phyloP scores from a whole-genome alignment of 2,797 vertebrate species.

The Neosilurus hyrtlii region DNA sequence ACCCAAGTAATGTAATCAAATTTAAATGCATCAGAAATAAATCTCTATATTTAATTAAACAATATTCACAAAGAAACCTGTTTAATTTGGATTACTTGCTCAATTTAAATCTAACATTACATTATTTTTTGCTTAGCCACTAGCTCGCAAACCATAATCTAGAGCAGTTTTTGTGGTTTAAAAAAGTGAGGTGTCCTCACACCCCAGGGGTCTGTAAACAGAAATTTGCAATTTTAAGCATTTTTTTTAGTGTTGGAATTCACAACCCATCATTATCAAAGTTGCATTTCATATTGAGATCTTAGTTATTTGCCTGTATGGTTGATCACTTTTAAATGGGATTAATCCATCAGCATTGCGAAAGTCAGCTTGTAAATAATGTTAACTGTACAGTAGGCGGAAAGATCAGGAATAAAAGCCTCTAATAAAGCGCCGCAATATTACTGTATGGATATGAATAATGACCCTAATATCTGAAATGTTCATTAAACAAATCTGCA shows the following conservation, averaged over 20 bases:
- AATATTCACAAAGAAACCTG: not conserved
- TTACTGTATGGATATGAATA: not conserved
- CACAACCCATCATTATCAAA: not conserved
- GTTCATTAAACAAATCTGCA: not conserved
- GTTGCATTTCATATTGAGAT: not conserved
- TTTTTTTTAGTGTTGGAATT: not conserved
- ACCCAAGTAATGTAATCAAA: not conserved
- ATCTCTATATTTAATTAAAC: not conserved
- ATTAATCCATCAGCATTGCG: not conserved
- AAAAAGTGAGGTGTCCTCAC: too few relatives aligned
- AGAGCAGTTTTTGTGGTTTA: not conserved
- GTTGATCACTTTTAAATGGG: not conserved
- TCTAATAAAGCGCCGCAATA: not conserved
- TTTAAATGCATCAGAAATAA: not conserved
- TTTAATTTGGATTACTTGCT: not conserved
- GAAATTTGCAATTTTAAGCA: too few relatives aligned
- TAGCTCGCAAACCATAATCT: not conserved
- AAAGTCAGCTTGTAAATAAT: not conserved
- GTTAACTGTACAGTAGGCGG: not conserved
- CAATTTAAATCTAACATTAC: not conserved
- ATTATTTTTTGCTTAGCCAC: not conserved
- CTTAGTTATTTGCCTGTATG: not conserved
- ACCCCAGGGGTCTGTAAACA: not conserved
- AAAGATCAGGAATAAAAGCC: not conserved
- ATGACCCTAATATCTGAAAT: not conserved